A percentile compares a stretch with the other conserved stretches of the same genome.
These are phyloP conservation scores for Reticulitermes speratus DNA, from an alignment of 1,140 invertebrate genomes.

Conservation along the genomic window DNA sequence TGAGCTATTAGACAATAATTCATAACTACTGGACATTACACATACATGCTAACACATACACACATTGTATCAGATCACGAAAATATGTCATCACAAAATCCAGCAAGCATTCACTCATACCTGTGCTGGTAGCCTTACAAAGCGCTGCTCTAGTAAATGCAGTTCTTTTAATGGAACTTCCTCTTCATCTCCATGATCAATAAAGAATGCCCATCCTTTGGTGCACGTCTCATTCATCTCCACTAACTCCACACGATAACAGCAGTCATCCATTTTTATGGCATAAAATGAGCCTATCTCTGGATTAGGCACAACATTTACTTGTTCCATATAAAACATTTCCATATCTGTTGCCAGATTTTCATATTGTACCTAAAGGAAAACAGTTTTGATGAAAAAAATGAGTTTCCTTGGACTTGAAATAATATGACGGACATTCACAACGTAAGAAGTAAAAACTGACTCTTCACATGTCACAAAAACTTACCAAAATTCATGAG, in stretches of 20 bases:
- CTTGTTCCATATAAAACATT: slow-evolving; percentile 50
- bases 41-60: too few relatives aligned
- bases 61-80: too few relatives aligned
- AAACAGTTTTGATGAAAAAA: slow-evolving; percentile 35
- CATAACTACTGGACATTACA: too few relatives aligned
- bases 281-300: slow-evolving; percentile 55
- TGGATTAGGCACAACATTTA: slow-evolving; percentile 39
- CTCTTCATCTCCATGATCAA: slow-evolving; percentile 63
- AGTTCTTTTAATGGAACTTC: slow-evolving; percentile 50
- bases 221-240: slow-evolving; percentile 47
- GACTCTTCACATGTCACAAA: too few relatives aligned
- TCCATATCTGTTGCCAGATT: slow-evolving; percentile 56
- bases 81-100: too few relatives aligned
- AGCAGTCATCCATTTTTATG: slow-evolving; percentile 55
- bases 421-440: too few relatives aligned
- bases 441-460: too few relatives aligned
- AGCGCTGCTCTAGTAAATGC: slow-evolving; percentile 55
- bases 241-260: slow-evolving; percentile 60
- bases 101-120: slow-evolving; percentile 41
- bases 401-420: too few relatives aligned
- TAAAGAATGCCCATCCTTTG: slow-evolving; percentile 57
- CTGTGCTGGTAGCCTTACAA: slow-evolving; percentile 58
- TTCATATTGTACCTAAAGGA: slow-evolving; percentile 54
- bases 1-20: too few relatives aligned
- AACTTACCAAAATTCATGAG: too few relatives aligned